Conservation (phyloP, 2,888 invertebrate species). For the Cactoblastis cactorum region DNA sequence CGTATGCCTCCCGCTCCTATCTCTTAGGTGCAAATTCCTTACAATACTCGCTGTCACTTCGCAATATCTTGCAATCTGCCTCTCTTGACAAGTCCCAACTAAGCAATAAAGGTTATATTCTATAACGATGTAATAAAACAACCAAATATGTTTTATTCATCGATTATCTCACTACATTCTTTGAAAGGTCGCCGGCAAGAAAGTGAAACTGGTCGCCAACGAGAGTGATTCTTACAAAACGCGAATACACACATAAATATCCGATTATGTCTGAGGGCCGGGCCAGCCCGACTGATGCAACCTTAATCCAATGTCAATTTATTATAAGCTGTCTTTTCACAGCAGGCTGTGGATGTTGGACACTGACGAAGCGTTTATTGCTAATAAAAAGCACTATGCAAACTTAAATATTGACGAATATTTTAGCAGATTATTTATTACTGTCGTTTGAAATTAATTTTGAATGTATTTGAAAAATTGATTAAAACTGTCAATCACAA, state of each 20-base stretch:
- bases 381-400: constrained; percentile 12
- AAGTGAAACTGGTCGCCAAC: constrained; percentile 69
- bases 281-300: constrained; percentile 43
- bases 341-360: constrained; percentile 14
- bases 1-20: too few relatives aligned
- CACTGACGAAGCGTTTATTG: constrained; percentile 15
- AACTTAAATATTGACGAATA: constrained; percentile 18
- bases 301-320: constrained; percentile 55
- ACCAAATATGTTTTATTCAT: constrained; percentile 52
- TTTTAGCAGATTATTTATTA: too few relatives aligned
- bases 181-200: constrained; percentile 66
- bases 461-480: too few relatives aligned
- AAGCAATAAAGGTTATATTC: constrained; percentile 30
- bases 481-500: too few relatives aligned
- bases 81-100: constrained; percentile 21
- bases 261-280: constrained; percentile 36
- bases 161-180: constrained; percentile 62
- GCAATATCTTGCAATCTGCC: background rate
- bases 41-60: background rate
- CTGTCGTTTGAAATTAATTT: too few relatives aligned
- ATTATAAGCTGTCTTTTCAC: constrained; percentile 32
- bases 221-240: constrained; percentile 62
- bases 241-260: constrained; percentile 51
- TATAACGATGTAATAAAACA: constrained; percentile 25
- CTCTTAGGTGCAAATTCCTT: background rate